Evolutionary conservation across 1,140 invertebrate genomes (phyloP).

Genomic region (Euura lappo): DNA sequence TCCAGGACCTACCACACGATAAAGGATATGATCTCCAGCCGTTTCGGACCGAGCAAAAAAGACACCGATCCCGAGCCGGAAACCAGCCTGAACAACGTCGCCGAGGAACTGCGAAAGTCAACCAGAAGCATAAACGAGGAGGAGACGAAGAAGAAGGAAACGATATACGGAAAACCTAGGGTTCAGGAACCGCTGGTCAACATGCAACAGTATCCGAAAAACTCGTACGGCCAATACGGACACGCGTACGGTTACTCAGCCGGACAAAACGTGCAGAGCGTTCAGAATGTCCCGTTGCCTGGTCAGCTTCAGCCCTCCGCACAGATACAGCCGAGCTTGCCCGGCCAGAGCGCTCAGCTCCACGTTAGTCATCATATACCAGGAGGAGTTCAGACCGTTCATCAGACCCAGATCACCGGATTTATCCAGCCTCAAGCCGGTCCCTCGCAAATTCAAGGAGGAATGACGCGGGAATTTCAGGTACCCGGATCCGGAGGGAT

Average conservation of each 20-base stretch:
- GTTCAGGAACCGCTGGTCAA: slow-evolving; percentile 52
- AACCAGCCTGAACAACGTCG: slow-evolving; percentile 67
- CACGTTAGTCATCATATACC: slow-evolving; percentile 56
- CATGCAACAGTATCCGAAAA: slow-evolving; percentile 53
- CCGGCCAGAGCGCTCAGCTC: slow-evolving; percentile 54
- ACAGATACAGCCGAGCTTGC: slow-evolving; percentile 49
- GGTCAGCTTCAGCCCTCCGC: slow-evolving; percentile 49
- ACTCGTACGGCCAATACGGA: slow-evolving; percentile 48
- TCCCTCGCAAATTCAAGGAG: slow-evolving; percentile 39
- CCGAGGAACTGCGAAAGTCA: slow-evolving; percentile 66
- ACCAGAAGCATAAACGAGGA: slow-evolving; percentile 53
- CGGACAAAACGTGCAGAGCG: slow-evolving; percentile 31
- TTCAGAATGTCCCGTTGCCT: slow-evolving; percentile 49
- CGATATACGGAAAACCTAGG: slow-evolving; percentile 64
- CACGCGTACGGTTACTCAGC: slow-evolving; percentile 44
- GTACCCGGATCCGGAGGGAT: slow-evolving; percentile 41
- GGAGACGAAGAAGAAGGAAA: slow-evolving; percentile 55
- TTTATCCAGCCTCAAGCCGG: slow-evolving; percentile 41
- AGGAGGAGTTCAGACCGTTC: slow-evolving; percentile 54
- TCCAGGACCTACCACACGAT: slow-evolving; percentile 82
- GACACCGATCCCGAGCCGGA: slow-evolving; percentile 64
- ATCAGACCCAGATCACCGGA: slow-evolving; percentile 52
- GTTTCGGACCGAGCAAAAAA: slow-evolving; percentile 70
- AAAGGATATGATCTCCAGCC: slow-evolving; percentile 84
- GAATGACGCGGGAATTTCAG: slow-evolving; percentile 47